Base-by-base conservation (phyloP, 2,113 vertebrate genomes). In the Smithornis capensis region DNA sequence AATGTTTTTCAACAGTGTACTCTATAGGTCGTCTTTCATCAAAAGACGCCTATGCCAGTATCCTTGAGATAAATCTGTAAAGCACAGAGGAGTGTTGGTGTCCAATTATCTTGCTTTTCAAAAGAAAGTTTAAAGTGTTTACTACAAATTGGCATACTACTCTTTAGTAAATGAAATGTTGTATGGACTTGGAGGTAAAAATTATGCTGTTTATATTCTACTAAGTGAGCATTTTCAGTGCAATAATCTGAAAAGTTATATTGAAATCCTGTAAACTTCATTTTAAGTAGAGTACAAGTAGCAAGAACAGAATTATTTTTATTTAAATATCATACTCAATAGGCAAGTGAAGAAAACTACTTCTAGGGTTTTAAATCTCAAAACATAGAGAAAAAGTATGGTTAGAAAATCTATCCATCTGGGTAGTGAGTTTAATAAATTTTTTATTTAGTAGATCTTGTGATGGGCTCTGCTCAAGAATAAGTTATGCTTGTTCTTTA, bases 271-370 rank as follows among this genome's bases (percentile, higher is more conserved):
- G 53, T 62, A 96, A 96, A 94, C 23, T 92, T 97, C 60, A 95
- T 94, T 97, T 97, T 87, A 96, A 97, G 83, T 94, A 95, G 90
- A 93, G 92, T 96, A 94, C 95, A 97, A 97, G 95, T 86, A 95
- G 69, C 87, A 96, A 94, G 77, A 89, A 90, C 94, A 93, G 93
- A 97, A 96, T 29, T 69, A 76, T 78, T n/a, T n/a, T n/a, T 88
- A 70, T 95, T 97, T 96, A 96, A 97, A 96, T 93, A 69, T 14
- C 24, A 12, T 84, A 81, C 60, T 92, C 95, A 97, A 96, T 92
- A 92, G 82, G 88, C 8, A 19, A 90, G 38, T 64, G 64, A 89
- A 94, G 53, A 83, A 92, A 95, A 91, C 38, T 91, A 83, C 62
- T 63, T 92, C 68, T 87, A 85, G 44, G 83, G 40, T 79, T 96